Base-by-base conservation (phyloP, 2,113 vertebrate species). In the Candoia aspera region DNA sequence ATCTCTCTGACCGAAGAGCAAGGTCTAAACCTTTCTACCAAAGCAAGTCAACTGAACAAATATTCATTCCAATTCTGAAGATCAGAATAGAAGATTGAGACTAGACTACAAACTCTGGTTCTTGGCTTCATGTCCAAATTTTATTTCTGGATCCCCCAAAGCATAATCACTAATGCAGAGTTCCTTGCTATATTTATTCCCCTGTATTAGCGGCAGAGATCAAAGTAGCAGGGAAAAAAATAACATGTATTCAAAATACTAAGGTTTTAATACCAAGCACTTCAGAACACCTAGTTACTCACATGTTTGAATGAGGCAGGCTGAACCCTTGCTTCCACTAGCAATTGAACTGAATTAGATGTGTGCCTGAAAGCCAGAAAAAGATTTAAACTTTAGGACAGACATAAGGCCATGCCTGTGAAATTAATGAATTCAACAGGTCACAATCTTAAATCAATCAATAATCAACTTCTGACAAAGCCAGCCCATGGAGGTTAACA, bases 281-380 rank as follows among this genome's bases (percentile, higher is more conserved):
- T 3, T 33, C 55, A 15, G 59, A 73, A 84, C 26, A 93, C 91
- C 93, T 90, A 64, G 12, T 83, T 90, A 98, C 98, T 98, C 97
- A 98, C 98, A 92, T 98, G 97, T 98, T 98, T 99, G 93, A 97
- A 98, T 96, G 97, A 97, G 97, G 96, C 98, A 95, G 98, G 98
- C 95, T 99, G 99, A 95, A 99, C 99, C 95, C 98, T 97, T 95
- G 99, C 98, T 29, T 99, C 99, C 64, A 98, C 98, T 90, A 99
- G 98, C 96, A 99, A 97, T 73, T 99, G 98, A 94, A 98, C 98
- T 87, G 98, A 98, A 97, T 99, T 99, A 95, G 98, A 98, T 96
- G 99, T 99, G 96, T 98, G 98, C 96, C 99, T 99, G 97, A 55
- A 96, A 97, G 92, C 89, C 93, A 95, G 86, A 8, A 89, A 97